Conservation (phyloP, 1,140 invertebrate genomes). For the Hyles euphorbiae region DNA sequence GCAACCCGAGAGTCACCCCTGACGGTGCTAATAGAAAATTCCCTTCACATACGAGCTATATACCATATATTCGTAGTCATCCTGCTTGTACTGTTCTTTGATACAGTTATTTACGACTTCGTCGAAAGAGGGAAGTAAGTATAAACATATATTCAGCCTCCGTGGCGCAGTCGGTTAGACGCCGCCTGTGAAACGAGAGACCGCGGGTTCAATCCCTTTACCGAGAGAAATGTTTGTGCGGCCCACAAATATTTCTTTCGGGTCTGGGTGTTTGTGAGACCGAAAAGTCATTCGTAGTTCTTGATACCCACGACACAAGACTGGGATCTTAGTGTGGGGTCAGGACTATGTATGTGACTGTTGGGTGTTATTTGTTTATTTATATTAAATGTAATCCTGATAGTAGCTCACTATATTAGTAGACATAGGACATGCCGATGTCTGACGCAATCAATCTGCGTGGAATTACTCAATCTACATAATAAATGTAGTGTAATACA, state of each 20-base stretch:
- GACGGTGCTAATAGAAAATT: conserved; percentile 86
- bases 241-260: no score
- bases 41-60: conserved; percentile 86
- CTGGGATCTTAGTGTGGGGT: no score
- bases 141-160: conserved; percentile 6
- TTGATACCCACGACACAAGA: no score
- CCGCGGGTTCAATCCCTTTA: no score
- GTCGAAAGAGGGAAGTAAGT: conserved; percentile 85
- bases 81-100: conserved; percentile 84
- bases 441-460: neutral
- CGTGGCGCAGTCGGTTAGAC: no score
- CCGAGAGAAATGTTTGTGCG: no score
- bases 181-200: no score
- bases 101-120: conserved; percentile 84
- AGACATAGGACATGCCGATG: neutral
- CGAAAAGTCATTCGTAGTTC: no score
- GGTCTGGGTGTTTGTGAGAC: no score
- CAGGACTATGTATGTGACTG: no score
- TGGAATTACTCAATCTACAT: neutral
- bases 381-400: neutral
- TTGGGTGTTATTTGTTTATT: no score
- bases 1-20: conserved; percentile 82
- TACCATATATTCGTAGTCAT: conserved; percentile 91
- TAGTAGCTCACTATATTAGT: neutral
- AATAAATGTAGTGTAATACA: no score